These are phyloP conservation scores for Pipa parva DNA, from an alignment of 2,113 vertebrate genomes.

Conservation along the genomic window DNA sequence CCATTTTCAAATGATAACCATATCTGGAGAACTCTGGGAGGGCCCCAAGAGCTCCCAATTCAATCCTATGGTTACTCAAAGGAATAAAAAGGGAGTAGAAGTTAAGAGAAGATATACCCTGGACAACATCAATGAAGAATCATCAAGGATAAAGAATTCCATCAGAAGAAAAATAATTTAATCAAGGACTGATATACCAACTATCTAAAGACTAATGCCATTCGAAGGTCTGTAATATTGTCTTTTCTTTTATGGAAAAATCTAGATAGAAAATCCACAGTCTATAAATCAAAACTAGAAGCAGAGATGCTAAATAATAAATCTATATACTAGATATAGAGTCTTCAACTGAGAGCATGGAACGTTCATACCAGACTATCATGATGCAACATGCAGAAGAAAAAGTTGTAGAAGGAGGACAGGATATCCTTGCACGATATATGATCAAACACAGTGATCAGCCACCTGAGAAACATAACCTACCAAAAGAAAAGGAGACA, in stretches of 20 bases:
- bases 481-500: constrained; percentile 43
- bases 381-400: constrained; percentile 82
- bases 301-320: neutral
- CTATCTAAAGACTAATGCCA: neutral
- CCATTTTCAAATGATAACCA: too few relatives aligned
- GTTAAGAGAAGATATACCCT: too few relatives aligned
- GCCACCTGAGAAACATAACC: constrained; percentile 87
- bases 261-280: too few relatives aligned
- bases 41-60: too few relatives aligned
- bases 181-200: neutral
- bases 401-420: constrained; percentile 81
- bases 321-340: neutral
- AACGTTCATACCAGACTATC: constrained; percentile 75
- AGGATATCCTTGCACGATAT: constrained; percentile 81
- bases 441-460: constrained; percentile 87
- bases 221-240: too few relatives aligned
- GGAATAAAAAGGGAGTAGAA: too few relatives aligned
- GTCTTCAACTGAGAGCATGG: neutral
- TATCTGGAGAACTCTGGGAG: too few relatives aligned
- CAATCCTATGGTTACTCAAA: too few relatives aligned
- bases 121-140: too few relatives aligned
- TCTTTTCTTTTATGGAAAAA: too few relatives aligned
- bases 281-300: too few relatives aligned
- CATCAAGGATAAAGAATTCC: too few relatives aligned
- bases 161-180: neutral